phyloP scores from a whole-genome alignment of 2,113 vertebrate species.

The Lanius collurio region DNA sequence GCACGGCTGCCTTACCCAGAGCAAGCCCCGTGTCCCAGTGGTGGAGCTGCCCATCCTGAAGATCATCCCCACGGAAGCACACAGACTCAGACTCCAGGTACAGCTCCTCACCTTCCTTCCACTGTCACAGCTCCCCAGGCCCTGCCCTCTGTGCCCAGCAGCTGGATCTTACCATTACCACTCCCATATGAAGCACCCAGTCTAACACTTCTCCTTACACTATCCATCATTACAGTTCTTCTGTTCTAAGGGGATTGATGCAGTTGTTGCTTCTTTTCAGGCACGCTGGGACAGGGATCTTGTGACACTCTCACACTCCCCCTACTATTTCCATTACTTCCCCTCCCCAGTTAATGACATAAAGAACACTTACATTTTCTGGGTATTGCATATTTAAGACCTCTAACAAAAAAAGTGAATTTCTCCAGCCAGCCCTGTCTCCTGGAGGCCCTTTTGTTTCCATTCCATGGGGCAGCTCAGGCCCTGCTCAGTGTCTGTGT shows the following conservation, averaged over 20 bases:
- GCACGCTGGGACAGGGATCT: too few species aligned
- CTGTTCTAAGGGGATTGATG: not conserved
- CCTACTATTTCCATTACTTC: not conserved
- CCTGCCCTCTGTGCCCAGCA: not conserved
- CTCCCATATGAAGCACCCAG: accelerated
- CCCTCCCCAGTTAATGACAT: not conserved
- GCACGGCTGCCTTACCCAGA: constrained; percentile 79
- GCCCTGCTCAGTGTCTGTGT: not conserved
- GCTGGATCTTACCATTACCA: not conserved
- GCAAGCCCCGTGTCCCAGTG: constrained; percentile 85
- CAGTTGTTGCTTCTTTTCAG: not conserved
- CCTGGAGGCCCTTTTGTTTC: not conserved
- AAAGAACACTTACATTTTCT: not conserved
- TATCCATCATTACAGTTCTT: not conserved
- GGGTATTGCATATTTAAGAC: not conserved
- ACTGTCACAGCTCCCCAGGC: accelerated
- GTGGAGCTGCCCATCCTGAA: constrained; percentile 87
- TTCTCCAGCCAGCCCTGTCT: not conserved
- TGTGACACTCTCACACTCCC: not conserved
- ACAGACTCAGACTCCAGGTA: constrained; percentile 87
- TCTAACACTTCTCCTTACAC: not conserved
- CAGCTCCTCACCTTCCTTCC: not conserved
- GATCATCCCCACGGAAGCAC: constrained; percentile 85
- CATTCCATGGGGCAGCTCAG: accelerated
- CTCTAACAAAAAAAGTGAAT: not conserved